Conservation (phyloP, 2,113 vertebrate species). For the Orientallactaga bullata region DNA sequence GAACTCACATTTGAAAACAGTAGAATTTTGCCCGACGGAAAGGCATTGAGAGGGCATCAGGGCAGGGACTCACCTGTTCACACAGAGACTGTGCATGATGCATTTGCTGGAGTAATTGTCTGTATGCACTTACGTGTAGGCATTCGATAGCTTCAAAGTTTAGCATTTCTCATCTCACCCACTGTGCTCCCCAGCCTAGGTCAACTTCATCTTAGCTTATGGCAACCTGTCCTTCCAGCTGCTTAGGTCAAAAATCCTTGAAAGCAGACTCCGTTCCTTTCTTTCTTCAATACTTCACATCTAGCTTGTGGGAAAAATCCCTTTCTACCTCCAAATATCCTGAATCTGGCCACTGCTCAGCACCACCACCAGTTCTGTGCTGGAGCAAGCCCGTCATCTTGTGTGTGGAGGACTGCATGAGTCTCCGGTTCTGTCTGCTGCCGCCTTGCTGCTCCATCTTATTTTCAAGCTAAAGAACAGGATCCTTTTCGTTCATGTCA, state of each 20-base stretch:
- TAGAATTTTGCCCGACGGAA: background rate
- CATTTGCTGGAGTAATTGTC: background rate
- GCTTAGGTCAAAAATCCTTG: background rate
- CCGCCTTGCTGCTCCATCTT: background rate
- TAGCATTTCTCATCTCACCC: background rate
- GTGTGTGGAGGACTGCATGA: background rate
- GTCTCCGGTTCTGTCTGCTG: background rate
- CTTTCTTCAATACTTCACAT: background rate
- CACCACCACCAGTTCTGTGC: rapidly evolving
- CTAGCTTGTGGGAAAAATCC: background rate
- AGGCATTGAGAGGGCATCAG: background rate
- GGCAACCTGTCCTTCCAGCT: background rate
- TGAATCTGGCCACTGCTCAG: background rate
- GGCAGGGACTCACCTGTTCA: background rate
- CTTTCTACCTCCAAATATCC: background rate
- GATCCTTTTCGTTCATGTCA: constrained; percentile 21
- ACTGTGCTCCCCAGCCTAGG: background rate
- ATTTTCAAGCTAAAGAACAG: background rate
- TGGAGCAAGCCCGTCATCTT: background rate
- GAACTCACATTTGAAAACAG: background rate
- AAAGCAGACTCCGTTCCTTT: background rate
- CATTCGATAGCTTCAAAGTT: background rate
- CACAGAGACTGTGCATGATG: background rate
- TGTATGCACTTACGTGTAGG: background rate
- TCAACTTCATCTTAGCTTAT: background rate